phyloP scores from a whole-genome alignment of 2,113 vertebrate genomes.

The Sphyrna mokarran region DNA sequence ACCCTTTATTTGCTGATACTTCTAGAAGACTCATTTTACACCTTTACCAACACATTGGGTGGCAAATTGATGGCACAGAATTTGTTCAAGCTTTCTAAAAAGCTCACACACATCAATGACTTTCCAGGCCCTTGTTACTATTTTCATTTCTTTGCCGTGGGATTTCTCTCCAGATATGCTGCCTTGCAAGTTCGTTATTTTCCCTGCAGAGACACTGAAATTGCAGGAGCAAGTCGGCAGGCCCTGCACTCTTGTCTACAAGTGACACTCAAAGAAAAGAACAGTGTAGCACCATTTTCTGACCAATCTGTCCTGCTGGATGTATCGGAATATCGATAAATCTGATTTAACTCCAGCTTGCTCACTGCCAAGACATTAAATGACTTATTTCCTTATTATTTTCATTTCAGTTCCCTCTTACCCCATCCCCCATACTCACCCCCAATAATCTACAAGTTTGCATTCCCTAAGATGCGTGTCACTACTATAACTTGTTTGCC shows the following conservation, averaged over 20 bases:
- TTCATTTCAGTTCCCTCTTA: no score
- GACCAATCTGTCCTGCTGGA: no score
- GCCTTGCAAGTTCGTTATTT: no score
- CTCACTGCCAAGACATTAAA: background rate
- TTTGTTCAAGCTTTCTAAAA: background rate
- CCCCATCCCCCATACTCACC: no score
- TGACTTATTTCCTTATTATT: no score
- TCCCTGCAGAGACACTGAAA: no score
- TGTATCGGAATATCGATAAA: background rate
- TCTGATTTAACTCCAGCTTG: background rate
- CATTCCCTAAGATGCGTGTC: background rate
- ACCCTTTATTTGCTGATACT: background rate
- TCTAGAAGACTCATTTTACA: no score
- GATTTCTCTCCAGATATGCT: no score
- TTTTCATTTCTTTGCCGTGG: no score
- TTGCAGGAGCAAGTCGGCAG: no score
- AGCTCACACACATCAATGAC: no score
- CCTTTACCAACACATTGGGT: background rate
- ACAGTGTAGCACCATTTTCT: background rate
- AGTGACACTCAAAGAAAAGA: background rate
- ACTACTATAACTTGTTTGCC: background rate
- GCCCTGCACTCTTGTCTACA: background rate
- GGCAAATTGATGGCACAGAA: background rate
- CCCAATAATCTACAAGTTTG: background rate
- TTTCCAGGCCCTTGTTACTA: no score